These are phyloP conservation scores for Ascidia mentula DNA, from an alignment of 23 tunicate genomes.

Conservation along the genomic window DNA sequence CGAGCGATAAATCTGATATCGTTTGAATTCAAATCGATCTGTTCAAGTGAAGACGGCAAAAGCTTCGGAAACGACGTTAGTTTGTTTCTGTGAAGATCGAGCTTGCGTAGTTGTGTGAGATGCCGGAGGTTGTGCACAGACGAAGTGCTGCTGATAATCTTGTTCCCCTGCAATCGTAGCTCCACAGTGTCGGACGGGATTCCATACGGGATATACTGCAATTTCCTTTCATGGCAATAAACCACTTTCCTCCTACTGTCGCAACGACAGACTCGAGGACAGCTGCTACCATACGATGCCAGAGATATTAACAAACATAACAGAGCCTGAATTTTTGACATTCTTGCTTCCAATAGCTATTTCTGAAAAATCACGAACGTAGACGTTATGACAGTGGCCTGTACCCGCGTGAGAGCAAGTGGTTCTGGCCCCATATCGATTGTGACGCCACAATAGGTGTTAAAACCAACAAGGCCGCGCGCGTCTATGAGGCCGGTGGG, in stretches of 20 bases:
- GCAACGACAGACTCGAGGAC: slow-evolving; percentile 80
- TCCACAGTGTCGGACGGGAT: slow-evolving; percentile 62
- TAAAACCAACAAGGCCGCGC: not conserved
- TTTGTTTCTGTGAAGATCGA: slow-evolving; percentile 43
- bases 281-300: slow-evolving; percentile 11
- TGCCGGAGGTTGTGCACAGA: slow-evolving; percentile 25
- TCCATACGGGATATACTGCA: slow-evolving; percentile 55
- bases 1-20: slow-evolving; percentile 35
- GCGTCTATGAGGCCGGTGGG: not conserved
- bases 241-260: slow-evolving; percentile 50
- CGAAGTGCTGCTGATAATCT: slow-evolving; percentile 44
- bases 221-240: slow-evolving; percentile 52
- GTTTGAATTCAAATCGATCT: slow-evolving; percentile 25
- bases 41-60: slow-evolving; percentile 36
- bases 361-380: no score
- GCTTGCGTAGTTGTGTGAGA: slow-evolving; percentile 14
- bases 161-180: slow-evolving; percentile 54
- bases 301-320: not conserved
- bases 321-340: not conserved
- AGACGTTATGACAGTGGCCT: not conserved
- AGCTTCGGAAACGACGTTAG: slow-evolving; percentile 54
- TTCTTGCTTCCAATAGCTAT: no score
- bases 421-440: not conserved
- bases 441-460: not conserved
- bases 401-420: not conserved